phyloP scores from a whole-genome alignment of 2,888 invertebrate species.

The Platypus cylindrus region DNA sequence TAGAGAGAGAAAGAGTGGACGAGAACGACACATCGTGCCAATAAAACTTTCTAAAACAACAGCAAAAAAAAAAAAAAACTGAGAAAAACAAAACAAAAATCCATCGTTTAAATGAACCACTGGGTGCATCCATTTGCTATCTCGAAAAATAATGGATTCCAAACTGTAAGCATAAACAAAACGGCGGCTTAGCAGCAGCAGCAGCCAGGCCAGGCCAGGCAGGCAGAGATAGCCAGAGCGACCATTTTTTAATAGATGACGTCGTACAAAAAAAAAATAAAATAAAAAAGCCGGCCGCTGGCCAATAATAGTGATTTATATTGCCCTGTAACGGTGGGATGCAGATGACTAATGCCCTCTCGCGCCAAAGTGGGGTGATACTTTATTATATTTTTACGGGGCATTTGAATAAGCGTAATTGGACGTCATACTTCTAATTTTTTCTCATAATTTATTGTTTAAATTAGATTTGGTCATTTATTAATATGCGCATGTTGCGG shows the following conservation, averaged over 20 bases:
- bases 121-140: conserved; percentile 20
- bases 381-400: conserved; percentile 34
- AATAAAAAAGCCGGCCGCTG: conserved; percentile 24
- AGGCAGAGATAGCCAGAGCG: conserved; percentile 22
- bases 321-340: conserved; percentile 41
- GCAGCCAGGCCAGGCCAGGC: too few species aligned
- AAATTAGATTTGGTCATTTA: too few species aligned
- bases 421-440: conserved; percentile 21
- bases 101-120: conserved; percentile 16
- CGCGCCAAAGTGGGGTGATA: conserved; percentile 33
- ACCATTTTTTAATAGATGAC: conserved; percentile 17
- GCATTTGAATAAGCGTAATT: conserved; percentile 27
- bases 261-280: conserved; percentile 12
- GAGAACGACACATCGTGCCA: conserved; percentile 9
- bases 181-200: conserved; percentile 29
- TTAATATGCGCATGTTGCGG: too few species aligned
- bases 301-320: conserved; percentile 50
- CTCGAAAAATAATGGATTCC: conserved; percentile 27
- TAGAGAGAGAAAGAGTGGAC: conserved; percentile 2
- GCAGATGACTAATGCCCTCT: conserved; percentile 42
- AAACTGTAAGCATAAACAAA: conserved; percentile 31
- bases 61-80: too few species aligned
- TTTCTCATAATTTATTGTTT: conserved; percentile 9
- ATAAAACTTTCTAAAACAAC: conserved; percentile 12
- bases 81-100: too few species aligned